phyloP scores from a whole-genome alignment of 2,888 invertebrate species.

The Seira musarum region DNA sequence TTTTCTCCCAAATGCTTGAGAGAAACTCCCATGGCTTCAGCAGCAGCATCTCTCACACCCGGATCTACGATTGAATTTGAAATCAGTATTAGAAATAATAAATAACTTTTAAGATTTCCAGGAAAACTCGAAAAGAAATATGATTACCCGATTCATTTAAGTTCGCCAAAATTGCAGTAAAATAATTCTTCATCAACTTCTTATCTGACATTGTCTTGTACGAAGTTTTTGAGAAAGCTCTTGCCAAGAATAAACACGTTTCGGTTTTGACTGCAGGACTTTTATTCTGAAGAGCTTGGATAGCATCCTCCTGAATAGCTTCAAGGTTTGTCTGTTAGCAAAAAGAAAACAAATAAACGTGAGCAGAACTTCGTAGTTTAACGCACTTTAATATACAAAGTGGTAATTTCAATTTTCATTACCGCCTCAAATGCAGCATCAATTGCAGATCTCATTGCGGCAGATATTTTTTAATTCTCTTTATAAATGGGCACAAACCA shows the following conservation, averaged over 20 bases:
- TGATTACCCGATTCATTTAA: constrained; percentile 80
- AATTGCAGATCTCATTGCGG: constrained; percentile 88
- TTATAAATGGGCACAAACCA: too few relatives aligned
- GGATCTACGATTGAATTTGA: constrained; percentile 78
- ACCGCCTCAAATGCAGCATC: constrained; percentile 90
- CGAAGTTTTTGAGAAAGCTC: constrained; percentile 87
- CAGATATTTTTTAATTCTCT: constrained; percentile 97
- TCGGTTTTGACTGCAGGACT: constrained; percentile 93
- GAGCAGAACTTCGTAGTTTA: too few relatives aligned
- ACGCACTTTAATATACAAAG: too few relatives aligned
- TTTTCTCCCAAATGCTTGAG: constrained; percentile 96
- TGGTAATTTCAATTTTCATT: constrained; percentile 72
- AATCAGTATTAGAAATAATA: constrained; percentile 39
- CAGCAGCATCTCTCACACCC: constrained; percentile 91
- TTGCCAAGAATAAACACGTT: constrained; percentile 86
- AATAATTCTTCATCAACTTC: constrained; percentile 89
- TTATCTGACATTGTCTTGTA: constrained; percentile 82
- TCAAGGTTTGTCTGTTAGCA: constrained; percentile 83
- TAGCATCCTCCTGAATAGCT: constrained; percentile 86
- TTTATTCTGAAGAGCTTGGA: constrained; percentile 91
- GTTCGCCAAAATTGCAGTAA: constrained; percentile 83
- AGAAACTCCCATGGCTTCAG: constrained; percentile 93
- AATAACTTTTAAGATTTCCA: too few relatives aligned
- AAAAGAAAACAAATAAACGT: constrained; percentile 30
- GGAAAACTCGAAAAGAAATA: too few relatives aligned